Evolutionary conservation across 2,113 vertebrate genomes (phyloP), one percentile per base, ranked within the genome.

Genomic region (Egretta garzetta): DNA sequence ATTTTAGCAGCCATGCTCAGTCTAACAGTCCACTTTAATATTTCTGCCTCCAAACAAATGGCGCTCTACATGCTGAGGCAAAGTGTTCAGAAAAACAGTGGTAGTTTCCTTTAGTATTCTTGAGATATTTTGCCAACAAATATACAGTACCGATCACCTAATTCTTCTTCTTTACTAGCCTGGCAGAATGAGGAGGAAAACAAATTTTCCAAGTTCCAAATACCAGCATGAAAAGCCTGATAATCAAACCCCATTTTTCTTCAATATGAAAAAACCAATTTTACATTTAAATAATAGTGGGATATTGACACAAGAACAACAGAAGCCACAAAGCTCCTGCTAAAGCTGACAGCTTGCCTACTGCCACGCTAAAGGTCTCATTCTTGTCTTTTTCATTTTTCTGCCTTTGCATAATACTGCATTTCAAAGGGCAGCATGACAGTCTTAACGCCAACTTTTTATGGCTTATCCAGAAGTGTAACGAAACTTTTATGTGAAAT

Each of bases 101-200:
- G 23, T 49, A 67, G 33, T 60, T 95, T 93, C 53, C 30, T 91
- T 96, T 91, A 56, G 86, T 88, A 66, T 60, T 84, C 45, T 83
- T 73, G 62, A 93, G 45, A 16, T 58, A 82, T 90, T 73, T 93
- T 92, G 91, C 80, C 76, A 93, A 81, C 19, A 93, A 80, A 83
- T 70, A 80, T 81, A 83, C 5, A 45, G 15, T 35, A 55, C 4
- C 22, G n/a, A 81, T 82, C 41, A 74, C 30, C 72, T 72, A 85
- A 88, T 80, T 97, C 37, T 80, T 93, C 80, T 83, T 91, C 73
- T 80, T 90, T 84, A 88, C 28, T 75, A 82, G 45, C 55, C 53
- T 84, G 91, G 73, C 62, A 87, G 58, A 84, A 89, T 60, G 52
- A 75, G 39, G 59, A 92, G 32, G 58, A 93, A 92, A 88, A 59